Conservation (phyloP, 2,113 vertebrate species). For the Sapajus apella region DNA sequence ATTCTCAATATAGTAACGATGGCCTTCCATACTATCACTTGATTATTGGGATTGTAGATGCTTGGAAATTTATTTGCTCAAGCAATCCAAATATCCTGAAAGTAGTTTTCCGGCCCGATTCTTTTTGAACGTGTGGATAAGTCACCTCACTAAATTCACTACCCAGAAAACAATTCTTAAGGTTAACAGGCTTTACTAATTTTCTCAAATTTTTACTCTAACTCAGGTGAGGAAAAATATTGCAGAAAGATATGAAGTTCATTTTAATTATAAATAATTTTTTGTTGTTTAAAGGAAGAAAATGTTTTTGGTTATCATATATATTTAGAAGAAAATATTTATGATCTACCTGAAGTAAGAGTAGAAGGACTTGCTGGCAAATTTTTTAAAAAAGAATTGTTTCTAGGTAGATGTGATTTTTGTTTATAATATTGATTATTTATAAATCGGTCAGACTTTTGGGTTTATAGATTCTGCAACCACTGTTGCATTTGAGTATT, state of each 20-base stretch:
- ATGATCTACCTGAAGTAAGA: not conserved
- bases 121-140: not conserved
- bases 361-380: not conserved
- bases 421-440: conserved; percentile 9
- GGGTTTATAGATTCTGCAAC: not conserved
- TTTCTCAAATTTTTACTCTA: conserved; percentile 14
- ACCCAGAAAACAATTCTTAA: conserved; percentile 6
- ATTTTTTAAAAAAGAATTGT: not conserved
- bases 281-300: not conserved
- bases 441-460: not conserved
- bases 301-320: not conserved
- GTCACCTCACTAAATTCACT: not conserved
- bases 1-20: not conserved
- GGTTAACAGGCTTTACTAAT: not conserved
- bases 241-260: not conserved
- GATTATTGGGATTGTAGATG: not conserved
- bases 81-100: conserved; percentile 27
- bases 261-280: conserved; percentile 42
- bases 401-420: conserved; percentile 12
- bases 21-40: not conserved
- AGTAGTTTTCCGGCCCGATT: conserved; percentile 11
- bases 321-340: conserved; percentile 7
- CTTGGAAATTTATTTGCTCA: not conserved
- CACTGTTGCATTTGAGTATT: not conserved
- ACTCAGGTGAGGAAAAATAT: not conserved